Evolutionary conservation across 2,113 vertebrate species (phyloP).

Genomic region (Xiphorhynchus elegans): DNA sequence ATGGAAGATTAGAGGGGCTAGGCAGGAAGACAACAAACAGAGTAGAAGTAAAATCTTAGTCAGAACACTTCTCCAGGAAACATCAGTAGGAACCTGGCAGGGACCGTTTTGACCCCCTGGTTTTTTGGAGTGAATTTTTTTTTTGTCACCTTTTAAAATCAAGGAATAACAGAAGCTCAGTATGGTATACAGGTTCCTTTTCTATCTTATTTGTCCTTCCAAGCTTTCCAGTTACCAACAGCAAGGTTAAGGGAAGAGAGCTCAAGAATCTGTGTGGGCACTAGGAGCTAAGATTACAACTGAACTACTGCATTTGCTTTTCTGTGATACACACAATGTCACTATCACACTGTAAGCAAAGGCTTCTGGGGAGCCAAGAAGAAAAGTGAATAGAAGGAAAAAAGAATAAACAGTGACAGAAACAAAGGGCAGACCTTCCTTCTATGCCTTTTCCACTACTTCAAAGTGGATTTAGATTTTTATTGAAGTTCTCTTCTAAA

Average conservation of each 20-base stretch:
- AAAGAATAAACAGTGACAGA: neutral
- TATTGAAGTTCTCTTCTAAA: neutral
- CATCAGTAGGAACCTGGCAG: neutral
- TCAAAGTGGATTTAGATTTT: neutral
- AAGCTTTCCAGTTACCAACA: neutral
- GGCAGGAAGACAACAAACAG: rapidly evolving
- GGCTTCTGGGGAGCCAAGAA: neutral
- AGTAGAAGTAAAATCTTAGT: neutral
- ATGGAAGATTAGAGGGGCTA: neutral
- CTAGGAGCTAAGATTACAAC: neutral
- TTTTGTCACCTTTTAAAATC: neutral
- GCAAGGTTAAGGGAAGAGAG: neutral
- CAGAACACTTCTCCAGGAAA: neutral
- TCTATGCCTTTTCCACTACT: neutral
- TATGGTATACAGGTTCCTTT: neutral
- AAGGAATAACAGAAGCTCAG: neutral
- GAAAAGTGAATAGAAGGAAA: constrained; percentile 1
- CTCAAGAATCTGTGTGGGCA: neutral
- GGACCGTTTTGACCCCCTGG: neutral
- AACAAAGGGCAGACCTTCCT: constrained; percentile 5
- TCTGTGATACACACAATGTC: neutral
- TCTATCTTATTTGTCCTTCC: neutral
- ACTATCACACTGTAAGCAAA: neutral
- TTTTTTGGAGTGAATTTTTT: neutral
- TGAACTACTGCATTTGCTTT: constrained; percentile 16